Base-by-base conservation (phyloP, 2,113 vertebrate genomes). In the Dasyornis broadbenti region DNA sequence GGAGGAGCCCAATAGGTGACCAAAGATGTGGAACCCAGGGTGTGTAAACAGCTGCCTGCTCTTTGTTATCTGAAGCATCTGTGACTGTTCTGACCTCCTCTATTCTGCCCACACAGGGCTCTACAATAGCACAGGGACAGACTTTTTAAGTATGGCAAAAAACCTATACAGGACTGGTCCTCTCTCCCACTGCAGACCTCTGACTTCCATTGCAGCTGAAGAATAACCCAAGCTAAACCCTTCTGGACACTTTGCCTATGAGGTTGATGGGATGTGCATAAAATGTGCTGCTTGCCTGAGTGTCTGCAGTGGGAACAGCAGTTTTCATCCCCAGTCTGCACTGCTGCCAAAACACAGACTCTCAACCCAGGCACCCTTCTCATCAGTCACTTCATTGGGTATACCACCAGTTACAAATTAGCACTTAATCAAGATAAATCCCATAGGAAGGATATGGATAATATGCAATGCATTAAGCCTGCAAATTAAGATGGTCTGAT, bases 391-490 rank as follows among this genome's bases (percentile, higher is more conserved):
- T 95, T 96, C 79, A 81, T 89, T 94, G 72, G 79, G 82, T 94
- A 92, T 83, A 92, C 82, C 88, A 96, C 95, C 59, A 97, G 94
- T 86, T 93, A 94, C 95, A 97, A 96, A 97, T 96, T 96, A 96
- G 75, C 89, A 90, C 94, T 95, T 96, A 96, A 96, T 96, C 91
- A 96, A 96, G 96, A 97, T 96, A 96, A 96, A 97, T 96, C 95
- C 94, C 93, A 94, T 93, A 93, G 93, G 96, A 96, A 95, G 94
- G 78, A 86, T 94, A 96, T 57, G 91, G 96, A 92, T 95, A 96
- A 97, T 94, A 95, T 92, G 96, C 91, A 96, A 95, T 93, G 92
- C 87, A 94, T 95, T 96, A 95, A 95, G 93, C 87, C 91, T 95
- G 86, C 83, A 95, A 95, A 96, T 96, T 94, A 96, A 97, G 92